phyloP scores from a whole-genome alignment of 2,888 invertebrate genomes.

The Apodemia duryi region DNA sequence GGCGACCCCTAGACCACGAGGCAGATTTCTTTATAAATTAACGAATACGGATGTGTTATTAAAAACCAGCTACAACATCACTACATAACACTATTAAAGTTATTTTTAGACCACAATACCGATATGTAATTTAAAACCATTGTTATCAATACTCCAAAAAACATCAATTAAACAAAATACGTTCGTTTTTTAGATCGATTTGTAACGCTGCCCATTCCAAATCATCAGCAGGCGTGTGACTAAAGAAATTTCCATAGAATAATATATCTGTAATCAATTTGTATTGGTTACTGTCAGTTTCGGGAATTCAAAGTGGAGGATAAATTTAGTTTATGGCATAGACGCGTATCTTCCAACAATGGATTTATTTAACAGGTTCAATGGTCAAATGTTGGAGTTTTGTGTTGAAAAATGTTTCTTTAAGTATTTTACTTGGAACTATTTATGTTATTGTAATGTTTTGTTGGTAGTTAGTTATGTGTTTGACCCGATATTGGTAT shows the following conservation, averaged over 20 bases:
- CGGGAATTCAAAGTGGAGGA: conserved; percentile 10
- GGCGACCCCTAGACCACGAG: too few relatives aligned
- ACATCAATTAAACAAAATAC: conserved; percentile 10
- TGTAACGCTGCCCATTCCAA: conserved; percentile 15
- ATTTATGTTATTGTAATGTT: conserved; percentile 4
- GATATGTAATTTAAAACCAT: neutral
- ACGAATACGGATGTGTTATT: too few relatives aligned
- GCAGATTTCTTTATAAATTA: too few relatives aligned
- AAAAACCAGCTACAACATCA: too few relatives aligned
- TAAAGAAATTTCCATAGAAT: conserved; percentile 29
- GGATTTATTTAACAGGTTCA: conserved; percentile 34
- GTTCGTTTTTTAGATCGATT: conserved; percentile 16
- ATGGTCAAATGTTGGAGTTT: conserved; percentile 9
- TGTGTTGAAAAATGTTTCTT: neutral
- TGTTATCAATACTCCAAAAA: neutral
- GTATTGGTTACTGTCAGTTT: conserved; percentile 44
- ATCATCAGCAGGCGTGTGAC: conserved; percentile 21
- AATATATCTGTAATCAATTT: conserved; percentile 44
- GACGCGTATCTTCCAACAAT: conserved; percentile 27
- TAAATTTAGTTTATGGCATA: conserved; percentile 33
- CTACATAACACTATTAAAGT: too few relatives aligned
- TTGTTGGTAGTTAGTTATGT: neutral
- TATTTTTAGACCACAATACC: too few relatives aligned
- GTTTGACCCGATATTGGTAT: neutral
- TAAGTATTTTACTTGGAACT: conserved; percentile 4